These are phyloP conservation scores for Drosophila kokeensis DNA, from an alignment of 2,888 invertebrate species.

Conservation along the genomic window DNA sequence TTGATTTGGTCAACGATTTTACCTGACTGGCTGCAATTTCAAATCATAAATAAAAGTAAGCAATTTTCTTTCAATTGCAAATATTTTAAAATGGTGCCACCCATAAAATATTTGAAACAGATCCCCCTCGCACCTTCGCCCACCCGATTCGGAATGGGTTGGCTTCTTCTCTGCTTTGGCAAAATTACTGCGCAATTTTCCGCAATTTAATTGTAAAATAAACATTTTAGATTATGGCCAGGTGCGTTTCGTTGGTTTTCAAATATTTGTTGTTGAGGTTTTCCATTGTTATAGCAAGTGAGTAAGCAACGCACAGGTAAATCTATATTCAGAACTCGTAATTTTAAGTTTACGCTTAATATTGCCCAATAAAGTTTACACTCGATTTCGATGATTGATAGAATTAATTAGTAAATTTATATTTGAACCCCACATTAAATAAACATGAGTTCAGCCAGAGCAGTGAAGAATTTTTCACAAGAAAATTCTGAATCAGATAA, in stretches of 20 bases:
- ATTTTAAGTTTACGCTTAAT: conserved; percentile 7
- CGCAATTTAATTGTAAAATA: conserved; percentile 67
- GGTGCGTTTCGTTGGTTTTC: conserved; percentile 36
- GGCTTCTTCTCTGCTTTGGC: neutral
- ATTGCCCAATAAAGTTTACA: neutral
- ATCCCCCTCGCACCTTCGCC: neutral
- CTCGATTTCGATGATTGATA: neutral
- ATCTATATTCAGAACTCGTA: neutral
- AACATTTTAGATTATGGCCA: conserved; percentile 58
- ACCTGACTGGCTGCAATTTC: conserved; percentile 28
- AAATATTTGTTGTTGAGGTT: conserved; percentile 8
- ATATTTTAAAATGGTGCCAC: conserved; percentile 25
- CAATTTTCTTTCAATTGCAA: conserved; percentile 64
- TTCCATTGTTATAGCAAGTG: neutral
- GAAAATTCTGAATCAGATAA: neutral
- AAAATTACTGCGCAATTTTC: conserved; percentile 49
- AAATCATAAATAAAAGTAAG: conserved; percentile 32
- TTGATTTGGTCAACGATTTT: conserved; percentile 12
- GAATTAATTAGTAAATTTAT: neutral
- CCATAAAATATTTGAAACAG: conserved; percentile 23
- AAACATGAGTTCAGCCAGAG: neutral
- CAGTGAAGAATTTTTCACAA: neutral
- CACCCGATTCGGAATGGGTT: neutral
- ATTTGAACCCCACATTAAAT: neutral
- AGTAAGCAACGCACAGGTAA: neutral